phyloP scores from a whole-genome alignment of 2,797 vertebrate species.

The Podargus strigoides region DNA sequence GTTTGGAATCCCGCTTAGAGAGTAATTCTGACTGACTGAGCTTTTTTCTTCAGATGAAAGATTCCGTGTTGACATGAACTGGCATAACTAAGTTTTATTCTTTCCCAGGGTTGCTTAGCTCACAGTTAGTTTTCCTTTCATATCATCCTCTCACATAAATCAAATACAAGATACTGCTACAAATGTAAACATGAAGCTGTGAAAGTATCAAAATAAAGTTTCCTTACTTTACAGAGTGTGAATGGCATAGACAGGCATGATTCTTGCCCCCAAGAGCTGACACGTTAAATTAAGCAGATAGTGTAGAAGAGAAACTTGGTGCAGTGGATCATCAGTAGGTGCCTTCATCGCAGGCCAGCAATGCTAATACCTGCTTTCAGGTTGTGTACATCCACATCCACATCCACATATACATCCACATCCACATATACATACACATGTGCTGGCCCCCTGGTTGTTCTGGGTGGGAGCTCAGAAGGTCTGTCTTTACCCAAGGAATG shows the following conservation, averaged over 20 bases:
- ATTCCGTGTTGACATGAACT: not conserved
- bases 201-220: not conserved
- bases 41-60: not conserved
- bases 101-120: not conserved
- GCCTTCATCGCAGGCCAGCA: not conserved
- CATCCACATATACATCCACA: too few relatives aligned
- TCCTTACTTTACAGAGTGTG: not conserved
- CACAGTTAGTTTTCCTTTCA: not conserved
- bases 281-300: not conserved
- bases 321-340: not conserved
- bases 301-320: not conserved
- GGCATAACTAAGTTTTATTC: not conserved
- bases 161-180: not conserved
- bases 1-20: not conserved
- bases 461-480: not conserved
- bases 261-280: not conserved
- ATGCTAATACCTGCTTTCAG: too few relatives aligned
- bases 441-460: not conserved
- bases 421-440: too few relatives aligned
- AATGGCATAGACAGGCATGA: not conserved
- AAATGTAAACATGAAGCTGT: not conserved
- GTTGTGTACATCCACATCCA: too few relatives aligned
- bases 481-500: not conserved
- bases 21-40: not conserved
- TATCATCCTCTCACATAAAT: not conserved